Evolutionary conservation across 2,797 vertebrate species (phyloP).

Genomic region (Acanthornis magna): DNA sequence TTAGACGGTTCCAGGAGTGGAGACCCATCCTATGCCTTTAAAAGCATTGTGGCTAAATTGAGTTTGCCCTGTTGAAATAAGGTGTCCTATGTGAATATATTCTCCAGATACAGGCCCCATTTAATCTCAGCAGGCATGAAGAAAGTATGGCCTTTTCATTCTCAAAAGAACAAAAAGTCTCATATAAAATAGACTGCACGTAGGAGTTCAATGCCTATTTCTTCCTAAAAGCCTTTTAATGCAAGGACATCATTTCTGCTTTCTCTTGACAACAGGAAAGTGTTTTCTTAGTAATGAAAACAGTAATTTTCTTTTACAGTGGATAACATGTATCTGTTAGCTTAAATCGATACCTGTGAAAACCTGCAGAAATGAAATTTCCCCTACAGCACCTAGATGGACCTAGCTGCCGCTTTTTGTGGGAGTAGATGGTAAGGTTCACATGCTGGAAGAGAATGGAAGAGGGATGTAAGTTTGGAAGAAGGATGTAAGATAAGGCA

Average conservation of each 20-base stretch:
- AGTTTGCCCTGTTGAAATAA: not conserved
- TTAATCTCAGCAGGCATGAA: not conserved
- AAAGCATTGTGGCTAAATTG: not conserved
- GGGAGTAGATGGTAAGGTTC: not conserved
- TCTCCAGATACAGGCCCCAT: not conserved
- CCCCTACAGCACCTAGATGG: not conserved
- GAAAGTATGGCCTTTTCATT: not conserved
- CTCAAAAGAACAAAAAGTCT: not conserved
- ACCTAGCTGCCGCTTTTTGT: not conserved
- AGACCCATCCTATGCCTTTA: not conserved
- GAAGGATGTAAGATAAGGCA: not conserved
- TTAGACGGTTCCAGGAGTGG: not conserved
- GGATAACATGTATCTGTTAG: not conserved
- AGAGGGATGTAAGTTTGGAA: not conserved
- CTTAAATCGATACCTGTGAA: not conserved
- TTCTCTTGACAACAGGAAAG: not conserved
- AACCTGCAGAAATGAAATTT: not conserved
- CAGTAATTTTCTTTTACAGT: constrained; percentile 19
- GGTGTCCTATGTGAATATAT: not conserved
- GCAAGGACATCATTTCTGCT: not conserved
- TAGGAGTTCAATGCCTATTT: not conserved
- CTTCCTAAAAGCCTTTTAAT: constrained; percentile 15
- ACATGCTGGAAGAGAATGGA: not conserved
- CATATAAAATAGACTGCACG: not conserved
- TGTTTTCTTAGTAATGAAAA: constrained; percentile 32